phyloP scores from a whole-genome alignment of 2,113 vertebrate species.

The Climacteris rufus region DNA sequence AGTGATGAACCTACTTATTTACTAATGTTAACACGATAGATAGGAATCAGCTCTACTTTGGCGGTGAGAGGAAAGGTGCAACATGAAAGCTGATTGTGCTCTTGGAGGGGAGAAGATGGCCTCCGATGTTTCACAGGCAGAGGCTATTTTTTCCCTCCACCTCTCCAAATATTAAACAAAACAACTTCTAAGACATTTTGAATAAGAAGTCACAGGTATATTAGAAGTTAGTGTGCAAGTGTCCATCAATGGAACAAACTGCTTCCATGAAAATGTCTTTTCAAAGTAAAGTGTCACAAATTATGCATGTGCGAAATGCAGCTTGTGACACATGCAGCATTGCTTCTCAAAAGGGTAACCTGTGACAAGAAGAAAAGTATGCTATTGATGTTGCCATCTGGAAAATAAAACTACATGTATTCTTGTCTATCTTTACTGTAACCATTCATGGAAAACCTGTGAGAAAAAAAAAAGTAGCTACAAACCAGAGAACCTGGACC shows the following conservation, averaged over 20 bases:
- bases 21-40: neutral
- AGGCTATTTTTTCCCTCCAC: neutral
- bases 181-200: neutral
- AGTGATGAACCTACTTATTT: neutral
- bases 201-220: neutral
- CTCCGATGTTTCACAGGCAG: neutral
- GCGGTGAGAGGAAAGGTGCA: neutral
- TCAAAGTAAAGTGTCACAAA: neutral
- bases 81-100: neutral
- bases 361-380: neutral
- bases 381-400: neutral
- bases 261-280: neutral
- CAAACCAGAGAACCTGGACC: neutral
- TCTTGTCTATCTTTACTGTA: neutral
- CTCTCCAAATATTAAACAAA: neutral
- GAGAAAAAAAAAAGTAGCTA: constrained; percentile 25
- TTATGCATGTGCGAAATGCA: neutral
- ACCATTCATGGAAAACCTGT: neutral
- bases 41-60: neutral
- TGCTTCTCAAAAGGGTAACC: neutral
- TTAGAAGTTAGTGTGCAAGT: neutral
- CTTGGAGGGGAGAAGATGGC: neutral
- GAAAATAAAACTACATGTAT: neutral
- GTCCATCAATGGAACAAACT: neutral
- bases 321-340: neutral